Percentiles rank a stretch among this genome's conserved stretches.
Conservation (phyloP, 2,113 vertebrate genomes). For the Egretta garzetta region DNA sequence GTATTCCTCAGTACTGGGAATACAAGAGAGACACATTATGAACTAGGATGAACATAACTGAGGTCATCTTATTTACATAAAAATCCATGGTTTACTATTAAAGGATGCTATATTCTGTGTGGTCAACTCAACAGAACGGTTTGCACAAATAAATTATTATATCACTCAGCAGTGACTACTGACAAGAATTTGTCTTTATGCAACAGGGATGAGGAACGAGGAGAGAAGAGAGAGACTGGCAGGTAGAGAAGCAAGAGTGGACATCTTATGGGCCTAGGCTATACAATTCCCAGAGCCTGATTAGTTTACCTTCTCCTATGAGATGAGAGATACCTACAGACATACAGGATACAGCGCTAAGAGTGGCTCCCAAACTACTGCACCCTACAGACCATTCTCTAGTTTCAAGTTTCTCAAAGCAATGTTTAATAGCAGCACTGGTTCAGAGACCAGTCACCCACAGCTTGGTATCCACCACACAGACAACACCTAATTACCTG, state of each 20-base stretch:
- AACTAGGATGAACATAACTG: neutral
- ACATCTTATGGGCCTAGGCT: neutral
- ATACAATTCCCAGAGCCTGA: neutral
- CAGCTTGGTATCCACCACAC: neutral
- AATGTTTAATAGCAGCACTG: neutral
- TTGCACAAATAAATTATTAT: neutral
- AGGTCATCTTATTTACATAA: neutral
- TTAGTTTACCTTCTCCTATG: neutral
- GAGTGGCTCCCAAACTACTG: neutral
- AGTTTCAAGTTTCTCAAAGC: neutral
- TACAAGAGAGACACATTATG: neutral
- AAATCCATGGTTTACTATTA: neutral
- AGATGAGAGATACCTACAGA: neutral
- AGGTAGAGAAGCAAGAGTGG: neutral
- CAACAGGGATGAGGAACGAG: neutral
- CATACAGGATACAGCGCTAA: accelerated
- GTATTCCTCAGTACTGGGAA: neutral
- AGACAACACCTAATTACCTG: neutral
- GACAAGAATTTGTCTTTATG: neutral
- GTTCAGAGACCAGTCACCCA: neutral
- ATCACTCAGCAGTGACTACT: neutral
- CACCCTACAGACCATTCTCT: neutral
- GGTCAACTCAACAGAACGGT: neutral
- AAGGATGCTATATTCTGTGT: neutral
- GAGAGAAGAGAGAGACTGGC: neutral